Evolutionary conservation across 2,113 vertebrate genomes (phyloP).

Genomic region (Hypanus sabinus): DNA sequence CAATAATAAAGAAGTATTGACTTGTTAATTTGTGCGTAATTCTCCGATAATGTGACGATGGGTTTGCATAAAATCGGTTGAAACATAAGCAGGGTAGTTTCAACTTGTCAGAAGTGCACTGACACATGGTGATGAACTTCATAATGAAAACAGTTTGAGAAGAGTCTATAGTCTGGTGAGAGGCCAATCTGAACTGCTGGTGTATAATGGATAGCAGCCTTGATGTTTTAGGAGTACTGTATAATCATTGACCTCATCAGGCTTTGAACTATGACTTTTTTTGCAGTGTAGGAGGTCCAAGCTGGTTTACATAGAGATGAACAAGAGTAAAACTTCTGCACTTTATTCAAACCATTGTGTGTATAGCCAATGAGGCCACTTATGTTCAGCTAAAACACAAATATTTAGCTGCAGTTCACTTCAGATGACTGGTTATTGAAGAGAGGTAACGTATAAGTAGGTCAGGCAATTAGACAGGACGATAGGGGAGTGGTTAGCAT

Average conservation of each 20-base stretch:
- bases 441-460: too few relatives aligned
- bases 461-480: too few relatives aligned
- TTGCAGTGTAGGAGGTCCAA: not conserved
- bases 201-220: not conserved
- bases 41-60: not conserved
- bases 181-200: not conserved
- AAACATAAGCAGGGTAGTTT: not conserved
- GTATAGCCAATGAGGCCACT: not conserved
- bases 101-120: not conserved
- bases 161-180: not conserved
- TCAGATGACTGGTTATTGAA: not conserved
- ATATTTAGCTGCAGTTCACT: not conserved
- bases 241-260: not conserved
- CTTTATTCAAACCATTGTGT: not conserved
- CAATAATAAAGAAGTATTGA: too few relatives aligned
- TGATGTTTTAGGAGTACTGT: not conserved
- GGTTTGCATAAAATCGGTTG: too few relatives aligned
- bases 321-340: conserved; percentile 7
- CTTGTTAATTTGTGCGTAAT: not conserved
- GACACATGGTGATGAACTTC: not conserved
- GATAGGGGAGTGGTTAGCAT: too few relatives aligned
- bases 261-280: not conserved
- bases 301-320: not conserved
- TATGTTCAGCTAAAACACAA: not conserved
- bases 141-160: not conserved